Conservation (phyloP, 2,797 vertebrate species). For the Acanthiza pusilla region DNA sequence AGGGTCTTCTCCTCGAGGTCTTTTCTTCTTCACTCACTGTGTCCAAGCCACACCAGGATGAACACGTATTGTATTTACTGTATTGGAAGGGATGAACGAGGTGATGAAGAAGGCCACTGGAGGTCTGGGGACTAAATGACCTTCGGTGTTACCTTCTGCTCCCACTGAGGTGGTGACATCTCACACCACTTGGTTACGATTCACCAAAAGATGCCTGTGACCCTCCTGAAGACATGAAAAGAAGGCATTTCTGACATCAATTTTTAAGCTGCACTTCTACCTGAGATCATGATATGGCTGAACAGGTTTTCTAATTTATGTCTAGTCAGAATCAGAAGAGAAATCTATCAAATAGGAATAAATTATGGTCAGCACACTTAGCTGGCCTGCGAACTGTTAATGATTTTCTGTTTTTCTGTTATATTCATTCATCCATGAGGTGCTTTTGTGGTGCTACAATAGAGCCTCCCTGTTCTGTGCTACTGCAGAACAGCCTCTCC, state of each 20-base stretch:
- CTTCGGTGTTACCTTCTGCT: not conserved
- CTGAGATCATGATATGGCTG: not conserved
- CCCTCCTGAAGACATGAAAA: not conserved
- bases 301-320: not conserved
- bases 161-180: not conserved
- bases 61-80: not conserved
- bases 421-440: not conserved
- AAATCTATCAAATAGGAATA: not conserved
- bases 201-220: not conserved
- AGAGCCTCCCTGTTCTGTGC: not conserved
- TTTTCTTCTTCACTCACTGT: not conserved
- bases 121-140: not conserved
- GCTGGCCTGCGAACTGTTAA: not conserved
- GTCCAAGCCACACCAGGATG: not conserved
- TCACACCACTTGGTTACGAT: not conserved
- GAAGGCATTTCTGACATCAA: not conserved
- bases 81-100: not conserved
- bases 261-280: not conserved
- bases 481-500: not conserved
- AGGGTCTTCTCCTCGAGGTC: not conserved
- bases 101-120: not conserved
- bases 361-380: not conserved
- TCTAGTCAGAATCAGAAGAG: not conserved
- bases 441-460: not conserved
- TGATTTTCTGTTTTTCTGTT: constrained; percentile 25